phyloP scores from a whole-genome alignment of 2,113 vertebrate species.

The Alethe diademata region DNA sequence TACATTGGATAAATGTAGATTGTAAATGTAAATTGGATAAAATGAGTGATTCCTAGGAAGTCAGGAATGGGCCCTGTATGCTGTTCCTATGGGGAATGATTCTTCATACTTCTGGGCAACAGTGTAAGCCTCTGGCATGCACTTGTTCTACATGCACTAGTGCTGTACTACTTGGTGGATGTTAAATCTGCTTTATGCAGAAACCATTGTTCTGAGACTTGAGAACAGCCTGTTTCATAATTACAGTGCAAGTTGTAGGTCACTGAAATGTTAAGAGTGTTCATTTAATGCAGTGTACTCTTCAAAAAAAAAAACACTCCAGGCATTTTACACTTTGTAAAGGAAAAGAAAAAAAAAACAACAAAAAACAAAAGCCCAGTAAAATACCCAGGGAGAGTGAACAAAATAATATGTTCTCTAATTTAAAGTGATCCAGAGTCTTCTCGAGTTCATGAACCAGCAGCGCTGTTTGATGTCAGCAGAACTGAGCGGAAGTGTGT shows the following conservation, averaged over 20 bases:
- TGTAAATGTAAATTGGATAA: neutral
- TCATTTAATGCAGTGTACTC: neutral
- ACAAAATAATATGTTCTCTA: slow-evolving; percentile 11
- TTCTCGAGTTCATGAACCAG: slow-evolving; percentile 47
- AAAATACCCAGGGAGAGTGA: neutral
- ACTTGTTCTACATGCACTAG: neutral
- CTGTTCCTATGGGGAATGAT: neutral
- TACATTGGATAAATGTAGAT: neutral
- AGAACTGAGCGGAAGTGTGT: slow-evolving; percentile 47
- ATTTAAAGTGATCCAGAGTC: slow-evolving; percentile 22
- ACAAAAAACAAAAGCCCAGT: neutral
- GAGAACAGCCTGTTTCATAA: slow-evolving; percentile 8
- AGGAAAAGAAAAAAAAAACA: neutral
- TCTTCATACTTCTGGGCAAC: neutral
- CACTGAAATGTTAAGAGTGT: neutral
- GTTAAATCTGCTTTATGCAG: neutral
- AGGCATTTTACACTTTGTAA: neutral
- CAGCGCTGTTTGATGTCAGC: slow-evolving; percentile 24
- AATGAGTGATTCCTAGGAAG: neutral
- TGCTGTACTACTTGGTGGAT: neutral
- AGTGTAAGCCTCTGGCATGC: neutral
- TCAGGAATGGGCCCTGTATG: neutral
- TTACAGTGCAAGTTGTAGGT: neutral
- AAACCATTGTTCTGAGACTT: neutral
- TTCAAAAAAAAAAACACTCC: neutral